A percentile compares a stretch with the other conserved stretches of the same genome.
Evolutionary conservation across 2,888 invertebrate species (phyloP).

Genomic region (Acrocyrtus sp.): DNA sequence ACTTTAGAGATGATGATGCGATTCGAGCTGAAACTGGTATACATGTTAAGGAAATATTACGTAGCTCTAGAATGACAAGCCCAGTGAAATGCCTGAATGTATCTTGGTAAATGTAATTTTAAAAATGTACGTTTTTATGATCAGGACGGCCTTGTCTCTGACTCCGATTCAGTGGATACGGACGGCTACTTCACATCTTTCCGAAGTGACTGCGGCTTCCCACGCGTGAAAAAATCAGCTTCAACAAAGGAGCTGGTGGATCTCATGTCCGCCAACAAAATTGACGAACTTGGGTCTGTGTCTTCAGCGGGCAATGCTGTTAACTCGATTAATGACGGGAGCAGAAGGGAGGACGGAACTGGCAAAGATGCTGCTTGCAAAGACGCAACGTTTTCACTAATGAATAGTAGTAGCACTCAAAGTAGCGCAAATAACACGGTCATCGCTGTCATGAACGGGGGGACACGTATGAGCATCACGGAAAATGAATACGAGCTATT

Average conservation of each 20-base stretch:
- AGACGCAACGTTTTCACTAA: constrained; percentile 68
- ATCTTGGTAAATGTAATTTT: too few relatives aligned
- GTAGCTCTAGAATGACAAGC: too few relatives aligned
- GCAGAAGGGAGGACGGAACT: not conserved
- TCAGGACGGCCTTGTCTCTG: constrained; percentile 63
- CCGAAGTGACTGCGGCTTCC: constrained; percentile 92
- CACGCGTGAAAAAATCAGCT: constrained; percentile 71
- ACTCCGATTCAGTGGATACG: constrained; percentile 73
- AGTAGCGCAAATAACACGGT: constrained; percentile 18
- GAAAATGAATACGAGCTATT: constrained; percentile 92
- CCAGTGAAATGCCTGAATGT: too few relatives aligned
- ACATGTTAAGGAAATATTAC: too few relatives aligned
- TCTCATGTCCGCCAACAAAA: constrained; percentile 1
- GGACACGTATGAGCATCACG: too few relatives aligned
- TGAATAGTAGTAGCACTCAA: constrained; percentile 73
- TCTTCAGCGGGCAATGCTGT: constrained; percentile 23
- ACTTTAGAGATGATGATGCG: too few relatives aligned
- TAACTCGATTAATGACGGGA: not conserved
- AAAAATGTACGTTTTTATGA: too few relatives aligned
- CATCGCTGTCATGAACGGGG: not conserved
- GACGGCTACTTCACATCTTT: constrained; percentile 98
- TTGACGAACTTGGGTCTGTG: constrained; percentile 11
- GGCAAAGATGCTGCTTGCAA: too few relatives aligned
- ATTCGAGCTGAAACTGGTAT: too few relatives aligned
- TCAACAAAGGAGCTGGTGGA: constrained; percentile 75